These are phyloP conservation scores for Lordiphosa stackelbergi DNA, from an alignment of 1,140 invertebrate species.

Conservation along the genomic window DNA sequence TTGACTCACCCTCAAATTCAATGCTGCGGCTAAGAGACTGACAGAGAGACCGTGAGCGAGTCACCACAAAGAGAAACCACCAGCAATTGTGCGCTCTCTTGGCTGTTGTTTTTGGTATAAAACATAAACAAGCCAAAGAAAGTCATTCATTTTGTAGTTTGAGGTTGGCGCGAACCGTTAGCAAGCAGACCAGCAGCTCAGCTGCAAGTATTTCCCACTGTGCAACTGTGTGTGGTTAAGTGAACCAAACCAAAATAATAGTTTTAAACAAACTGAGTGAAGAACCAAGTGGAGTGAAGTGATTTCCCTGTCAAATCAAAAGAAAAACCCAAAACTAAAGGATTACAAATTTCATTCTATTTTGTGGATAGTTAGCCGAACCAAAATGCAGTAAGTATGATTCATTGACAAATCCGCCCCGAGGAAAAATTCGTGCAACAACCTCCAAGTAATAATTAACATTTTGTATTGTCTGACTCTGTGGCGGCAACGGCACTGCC, in stretches of 20 bases:
- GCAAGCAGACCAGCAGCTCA: constrained; percentile 19
- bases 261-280: too few relatives aligned
- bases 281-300: too few relatives aligned
- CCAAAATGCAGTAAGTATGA: constrained; percentile 31
- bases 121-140: constrained; percentile 72
- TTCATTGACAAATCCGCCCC: constrained; percentile 26
- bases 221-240: constrained; percentile 23
- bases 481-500: background rate
- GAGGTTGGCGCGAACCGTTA: constrained; percentile 63
- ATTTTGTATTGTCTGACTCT: constrained; percentile 50
- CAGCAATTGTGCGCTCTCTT: constrained; percentile 41
- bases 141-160: constrained; percentile 73
- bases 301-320: too few relatives aligned
- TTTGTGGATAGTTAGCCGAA: too few relatives aligned
- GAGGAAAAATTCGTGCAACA: constrained; percentile 45
- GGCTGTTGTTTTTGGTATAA: constrained; percentile 58
- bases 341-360: too few relatives aligned
- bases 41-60: background rate
- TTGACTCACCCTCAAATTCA: constrained; percentile 12
- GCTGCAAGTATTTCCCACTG: constrained; percentile 36
- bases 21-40: constrained; percentile 8
- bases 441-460: constrained; percentile 46
- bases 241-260: background rate
- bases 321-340: too few relatives aligned
- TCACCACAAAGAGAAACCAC: constrained; percentile 2